Conservation (phyloP, 2,888 invertebrate species). For the Oconnorella tubifera region DNA sequence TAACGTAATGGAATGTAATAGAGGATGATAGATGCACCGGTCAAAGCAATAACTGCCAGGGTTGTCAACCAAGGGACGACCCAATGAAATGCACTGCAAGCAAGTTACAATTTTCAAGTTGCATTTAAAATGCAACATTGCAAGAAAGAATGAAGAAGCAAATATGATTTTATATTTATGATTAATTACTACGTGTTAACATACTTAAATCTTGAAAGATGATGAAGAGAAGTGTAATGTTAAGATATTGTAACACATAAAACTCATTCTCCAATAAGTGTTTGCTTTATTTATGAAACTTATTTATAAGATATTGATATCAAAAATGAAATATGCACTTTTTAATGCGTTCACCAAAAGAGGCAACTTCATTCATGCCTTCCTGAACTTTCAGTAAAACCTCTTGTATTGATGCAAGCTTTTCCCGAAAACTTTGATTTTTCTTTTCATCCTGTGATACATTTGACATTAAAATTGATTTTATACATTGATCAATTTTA, state of each 20-base stretch:
- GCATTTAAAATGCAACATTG: too few species aligned
- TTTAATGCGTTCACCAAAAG: slow-evolving; percentile 87
- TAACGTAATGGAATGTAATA: slow-evolving; percentile 85
- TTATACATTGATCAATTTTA: too few species aligned
- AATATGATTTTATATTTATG: background rate
- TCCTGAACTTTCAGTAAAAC: slow-evolving; percentile 95
- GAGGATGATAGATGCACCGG: slow-evolving; percentile 72
- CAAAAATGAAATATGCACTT: too few species aligned
- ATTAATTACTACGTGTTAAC: background rate
- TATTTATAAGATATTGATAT: too few species aligned
- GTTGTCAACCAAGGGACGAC: slow-evolving; percentile 93
- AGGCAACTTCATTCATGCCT: slow-evolving; percentile 86
- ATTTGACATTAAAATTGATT: background rate
- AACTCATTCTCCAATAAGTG: too few species aligned
- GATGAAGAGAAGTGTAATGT: too few species aligned
- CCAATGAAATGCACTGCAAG: slow-evolving; percentile 87
- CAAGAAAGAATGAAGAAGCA: background rate
- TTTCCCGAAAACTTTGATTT: slow-evolving; percentile 77
- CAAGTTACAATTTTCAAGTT: slow-evolving; percentile 29
- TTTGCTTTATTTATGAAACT: too few species aligned
- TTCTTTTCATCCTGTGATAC: slow-evolving; percentile 78
- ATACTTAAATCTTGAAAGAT: too few species aligned
- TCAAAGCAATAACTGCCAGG: slow-evolving; percentile 77
- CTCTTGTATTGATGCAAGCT: slow-evolving; percentile 91
- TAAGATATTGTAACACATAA: too few species aligned